Evolutionary conservation across 2,797 vertebrate genomes (phyloP).

Genomic region (Pantherophis vulpinus): DNA sequence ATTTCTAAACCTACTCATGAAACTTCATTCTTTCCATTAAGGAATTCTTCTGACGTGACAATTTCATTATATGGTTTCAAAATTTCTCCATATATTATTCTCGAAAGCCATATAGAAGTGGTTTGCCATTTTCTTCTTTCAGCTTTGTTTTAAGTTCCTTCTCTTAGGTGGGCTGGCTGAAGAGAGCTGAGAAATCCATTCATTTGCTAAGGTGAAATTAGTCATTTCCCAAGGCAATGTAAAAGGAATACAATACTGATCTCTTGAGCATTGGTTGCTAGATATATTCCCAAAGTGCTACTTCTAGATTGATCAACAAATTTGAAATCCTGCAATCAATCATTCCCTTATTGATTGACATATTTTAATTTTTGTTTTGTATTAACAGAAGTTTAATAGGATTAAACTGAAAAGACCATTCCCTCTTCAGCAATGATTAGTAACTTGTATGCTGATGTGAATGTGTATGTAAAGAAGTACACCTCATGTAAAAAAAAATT

Average conservation of each 20-base stretch:
- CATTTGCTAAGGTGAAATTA: neutral
- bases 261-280: neutral
- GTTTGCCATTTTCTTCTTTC: neutral
- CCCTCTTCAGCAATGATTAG: neutral
- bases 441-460: neutral
- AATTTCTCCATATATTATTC: neutral
- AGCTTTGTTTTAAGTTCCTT: neutral
- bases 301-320: neutral
- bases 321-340: neutral
- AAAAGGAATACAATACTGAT: neutral
- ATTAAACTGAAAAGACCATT: neutral
- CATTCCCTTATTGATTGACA: neutral
- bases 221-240: neutral
- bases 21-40: neutral
- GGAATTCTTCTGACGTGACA: neutral
- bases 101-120: neutral
- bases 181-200: neutral
- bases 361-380: neutral
- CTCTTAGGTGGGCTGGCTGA: neutral
- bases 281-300: neutral
- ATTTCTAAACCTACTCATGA: neutral
- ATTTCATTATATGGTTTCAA: neutral
- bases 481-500: neutral
- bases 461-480: neutral
- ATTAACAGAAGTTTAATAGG: fast-evolving